Evolutionary conservation across 1,140 invertebrate species (phyloP), one percentile per base, ranked within the genome.

Genomic region (Ips typographus): DNA sequence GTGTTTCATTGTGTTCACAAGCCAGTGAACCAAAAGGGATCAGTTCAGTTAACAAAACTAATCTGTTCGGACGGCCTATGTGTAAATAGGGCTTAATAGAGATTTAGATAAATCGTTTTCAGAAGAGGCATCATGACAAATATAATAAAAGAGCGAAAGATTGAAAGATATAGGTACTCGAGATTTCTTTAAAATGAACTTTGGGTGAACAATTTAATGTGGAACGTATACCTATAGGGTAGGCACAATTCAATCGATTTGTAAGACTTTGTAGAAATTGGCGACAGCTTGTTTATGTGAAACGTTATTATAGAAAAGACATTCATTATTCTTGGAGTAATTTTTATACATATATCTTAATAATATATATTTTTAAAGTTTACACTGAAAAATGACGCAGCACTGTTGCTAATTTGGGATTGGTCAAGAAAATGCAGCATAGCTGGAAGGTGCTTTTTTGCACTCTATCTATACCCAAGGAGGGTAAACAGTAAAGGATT

Each of bases 21-120:
- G 62, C 61, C 42, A 57, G 59, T 57, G 55, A 47, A 62, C 57
- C 38, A 62, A 62, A 69, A 62, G 49, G 59, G 59, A 63, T 57
- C 67, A 62, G 62, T 63, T 44, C 52, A 53, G 57, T 69, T 55
- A 63, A 63, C 59, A 62, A 63, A 56, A 63, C 49, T 69, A 69
- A 69, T 69, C 67, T 43, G 61, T 62, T 56, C 39, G 43, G 67
- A 69, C 67, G 52, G 61, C 41, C 59, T 43, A 63, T 53, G 67
- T 69, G 67, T 69, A 69, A 69, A 69, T 69, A 69, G 59, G 51
- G 22, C 51, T 49, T 69, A 69, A 69, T 69, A 63, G 67, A 63
- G 59, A 63, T 58, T 68, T 69, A 62, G 67, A 69, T 69, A 69
- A 67, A 69, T 69, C 67, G 67, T 69, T 69, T 63, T 69, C 52